Conservation (phyloP, 2,888 invertebrate genomes). For the Doris montereyensis region DNA sequence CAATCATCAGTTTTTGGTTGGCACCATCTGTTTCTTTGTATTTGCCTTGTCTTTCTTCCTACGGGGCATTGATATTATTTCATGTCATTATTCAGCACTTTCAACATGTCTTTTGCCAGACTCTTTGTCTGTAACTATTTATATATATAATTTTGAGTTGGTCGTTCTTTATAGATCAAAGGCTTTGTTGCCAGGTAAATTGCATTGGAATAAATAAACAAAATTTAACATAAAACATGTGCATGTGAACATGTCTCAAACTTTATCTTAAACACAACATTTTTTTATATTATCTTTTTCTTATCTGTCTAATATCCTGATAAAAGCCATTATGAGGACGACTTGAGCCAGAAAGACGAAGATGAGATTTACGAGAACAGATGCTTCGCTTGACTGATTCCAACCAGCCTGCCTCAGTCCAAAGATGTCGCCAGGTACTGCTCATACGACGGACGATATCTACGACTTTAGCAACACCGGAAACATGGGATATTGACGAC, state of each 20-base stretch:
- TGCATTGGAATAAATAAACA: no score
- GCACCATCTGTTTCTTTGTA: no score
- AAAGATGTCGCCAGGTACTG: slow-evolving; percentile 34
- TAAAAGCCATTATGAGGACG: slow-evolving; percentile 70
- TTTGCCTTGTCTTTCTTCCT: no score
- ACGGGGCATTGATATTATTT: no score
- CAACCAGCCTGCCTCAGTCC: slow-evolving; percentile 9
- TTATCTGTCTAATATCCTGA: not conserved
- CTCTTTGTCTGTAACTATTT: no score
- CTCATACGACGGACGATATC: slow-evolving; percentile 56
- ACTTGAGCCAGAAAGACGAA: slow-evolving; percentile 70
- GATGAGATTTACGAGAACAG: slow-evolving; percentile 49
- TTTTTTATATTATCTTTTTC: not conserved
- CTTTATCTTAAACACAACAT: no score
- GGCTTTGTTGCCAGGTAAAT: not conserved
- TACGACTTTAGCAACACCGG: slow-evolving; percentile 61
- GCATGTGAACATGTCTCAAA: no score
- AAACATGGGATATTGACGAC: no score
- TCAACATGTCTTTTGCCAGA: no score
- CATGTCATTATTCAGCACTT: no score
- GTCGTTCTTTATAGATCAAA: not conserved
- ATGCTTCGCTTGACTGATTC: slow-evolving; percentile 50
- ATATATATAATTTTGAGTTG: not conserved
- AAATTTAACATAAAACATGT: not conserved
- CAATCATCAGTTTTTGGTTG: no score